phyloP scores from a whole-genome alignment of 2,888 invertebrate genomes.

The Pandemis cinnamomeana region DNA sequence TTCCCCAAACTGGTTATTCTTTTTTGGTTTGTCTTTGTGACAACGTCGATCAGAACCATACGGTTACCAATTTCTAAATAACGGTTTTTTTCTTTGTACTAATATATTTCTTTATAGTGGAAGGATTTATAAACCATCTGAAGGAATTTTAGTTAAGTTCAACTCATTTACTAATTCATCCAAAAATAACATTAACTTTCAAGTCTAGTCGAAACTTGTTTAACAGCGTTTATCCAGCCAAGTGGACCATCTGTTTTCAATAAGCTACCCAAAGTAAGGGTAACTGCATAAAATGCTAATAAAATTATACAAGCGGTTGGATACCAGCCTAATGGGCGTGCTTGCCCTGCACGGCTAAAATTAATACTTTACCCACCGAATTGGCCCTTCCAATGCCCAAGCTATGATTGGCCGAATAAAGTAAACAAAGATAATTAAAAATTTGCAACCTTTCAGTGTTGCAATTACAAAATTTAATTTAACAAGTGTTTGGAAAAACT shows the following conservation, averaged over 20 bases:
- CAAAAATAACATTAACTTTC: too few relatives aligned
- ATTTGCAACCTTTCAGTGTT: neutral
- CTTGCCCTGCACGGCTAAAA: constrained; percentile 31
- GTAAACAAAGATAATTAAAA: constrained; percentile 19
- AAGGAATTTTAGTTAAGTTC: too few relatives aligned
- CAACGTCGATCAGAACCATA: too few relatives aligned
- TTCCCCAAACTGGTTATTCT: too few relatives aligned
- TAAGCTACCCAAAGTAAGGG: constrained; percentile 42
- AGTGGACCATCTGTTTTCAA: constrained; percentile 6
- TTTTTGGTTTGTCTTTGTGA: too few relatives aligned
- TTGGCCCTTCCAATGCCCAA: constrained; percentile 15
- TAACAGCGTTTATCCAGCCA: neutral
- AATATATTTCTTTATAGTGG: too few relatives aligned
- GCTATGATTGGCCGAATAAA: constrained; percentile 19
- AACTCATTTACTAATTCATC: too few relatives aligned
- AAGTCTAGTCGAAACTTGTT: neutral
- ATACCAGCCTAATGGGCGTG: constrained; percentile 52
- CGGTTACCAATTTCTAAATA: too few relatives aligned
- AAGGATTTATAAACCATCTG: too few relatives aligned
- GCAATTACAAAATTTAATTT: constrained; percentile 10
- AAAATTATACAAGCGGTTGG: constrained; percentile 61
- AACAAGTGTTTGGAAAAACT: neutral
- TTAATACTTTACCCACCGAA: constrained; percentile 31
- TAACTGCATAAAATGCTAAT: constrained; percentile 57
- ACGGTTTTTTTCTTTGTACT: too few relatives aligned